Base-by-base conservation (phyloP, 2,113 vertebrate species). In the Podarcis raffonei region DNA sequence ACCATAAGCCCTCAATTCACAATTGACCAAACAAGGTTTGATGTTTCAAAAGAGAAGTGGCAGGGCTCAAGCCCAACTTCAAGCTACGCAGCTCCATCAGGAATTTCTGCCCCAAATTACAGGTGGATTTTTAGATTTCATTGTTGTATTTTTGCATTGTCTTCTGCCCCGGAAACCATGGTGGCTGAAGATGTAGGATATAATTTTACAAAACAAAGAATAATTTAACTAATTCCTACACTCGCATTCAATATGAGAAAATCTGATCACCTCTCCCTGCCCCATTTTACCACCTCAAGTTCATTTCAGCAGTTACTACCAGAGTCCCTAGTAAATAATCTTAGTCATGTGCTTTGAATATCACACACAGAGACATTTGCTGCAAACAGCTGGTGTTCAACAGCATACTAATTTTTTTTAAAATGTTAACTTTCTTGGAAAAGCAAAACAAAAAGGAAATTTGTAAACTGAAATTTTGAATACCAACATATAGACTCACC, bases 281-380 rank as follows among this genome's bases (percentile, higher is more conserved):
- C 12, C 27, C 69, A 71, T 12, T 3, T n/a, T 27, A 71, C 30
- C 12, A 27, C 30, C 69, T 30, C 25, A 71, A 71, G 12, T 8
- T 71, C 18, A 20, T 4, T 62, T 15, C 59, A 62, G 16, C 15
- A 20, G 59, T 62, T 62, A 20, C 13, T 20, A 62, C 16, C 18
- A 20, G 18, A 18, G 18, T 62, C 59, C 59, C 59, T 62, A 62
- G 59, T 42, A 42, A 62, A 62, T 62, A 62, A 62, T 62, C 59
- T 62, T 20, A 62, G 59, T 5, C 59, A 62, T 1, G 1, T 68
- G 23, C 23, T 48, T 2, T 23, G 6, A 23, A 32, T 42, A 9
- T 6, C 42, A 23, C 23, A 30, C 2, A 9, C 11, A 53, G 48
- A 53, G 27, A 48, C 0, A 30, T 77, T 32, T 0, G 57, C 83